Evolutionary conservation across 2,797 vertebrate species (phyloP), one percentile per base, ranked within the genome.

Genomic region (Gadopsis marmoratus): DNA sequence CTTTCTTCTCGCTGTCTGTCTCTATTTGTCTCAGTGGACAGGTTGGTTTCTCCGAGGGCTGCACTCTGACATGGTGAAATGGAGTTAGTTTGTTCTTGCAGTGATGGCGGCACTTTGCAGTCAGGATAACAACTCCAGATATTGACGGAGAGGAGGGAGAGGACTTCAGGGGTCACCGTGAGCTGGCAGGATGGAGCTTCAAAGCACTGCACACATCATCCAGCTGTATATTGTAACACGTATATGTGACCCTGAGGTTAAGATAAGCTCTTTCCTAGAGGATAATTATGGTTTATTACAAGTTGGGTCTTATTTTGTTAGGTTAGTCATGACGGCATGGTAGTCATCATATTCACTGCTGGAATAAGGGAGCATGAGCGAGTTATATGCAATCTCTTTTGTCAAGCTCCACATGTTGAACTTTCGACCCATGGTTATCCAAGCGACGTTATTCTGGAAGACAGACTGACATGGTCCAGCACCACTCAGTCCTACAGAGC

Each of bases 21-120:
- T 94, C 88, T 87, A 92, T 95, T 94, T 94, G 93, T 95, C 94
- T 92, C 73, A 2, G 67, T 54, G 82, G 93, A 92, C 88, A 91
- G 86, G 89, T 63, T 64, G 87, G 78, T 86, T 91, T 94, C 90
- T 94, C 91, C 41, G 65, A 85, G 90, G 89, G 87, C 82, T 86
- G 85, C 76, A 80, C 89, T 91, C 87, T 92, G 90, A 89, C 91
- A 91, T 13, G 71, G 47, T 79, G 82, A 90, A 91, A 94, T 89
- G 78, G 90, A 94, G 87, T 83, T 78, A 87, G 86, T 90, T 90
- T 88, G 86, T 90, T 86, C 81, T 87, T 77, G 74, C 83, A 85
- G 90, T 77, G 81, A 86, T 72, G 72, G 83, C 62, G 50, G 85
- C 88, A 83, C 85, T 85, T 87, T 81, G 85, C 86, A 87, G 89